Base-by-base conservation (phyloP, 2,797 vertebrate species). In the Enteromius radiatus region DNA sequence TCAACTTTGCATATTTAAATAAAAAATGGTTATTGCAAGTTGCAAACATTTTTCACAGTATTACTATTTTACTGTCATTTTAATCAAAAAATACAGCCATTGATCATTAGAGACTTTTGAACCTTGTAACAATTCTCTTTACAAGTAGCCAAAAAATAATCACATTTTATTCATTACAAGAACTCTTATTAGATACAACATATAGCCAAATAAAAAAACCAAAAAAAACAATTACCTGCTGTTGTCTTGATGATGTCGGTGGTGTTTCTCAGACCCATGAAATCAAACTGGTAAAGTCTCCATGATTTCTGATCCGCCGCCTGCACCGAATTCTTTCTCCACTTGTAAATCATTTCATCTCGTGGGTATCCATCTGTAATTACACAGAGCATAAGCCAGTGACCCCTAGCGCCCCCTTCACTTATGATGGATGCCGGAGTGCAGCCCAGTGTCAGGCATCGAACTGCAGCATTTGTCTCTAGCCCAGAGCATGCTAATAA, bases 261-360 rank as follows among this genome's bases (percentile, higher is more conserved):
- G 1, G 97, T 97, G 90, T 99, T 99, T 88, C 97, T 94, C 87
- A 98, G 94, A 79, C 97, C 97, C 96, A 97, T 96, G 88, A 99
- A 99, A 84, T 98, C 97, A 91, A 99, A 99, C 90, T 99, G 97
- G 90, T 99, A 99, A 23, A 99, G 97, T 78, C 97, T 93, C 97
- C 97, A 99, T 83, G 96, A 97, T 87, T 97, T 98, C 90, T 98
- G 97, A 90, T 98, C 97, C 1, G 97, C 93, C 7, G 97, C 96
- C 87, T 97, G 96, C 83, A 99, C 96, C 0, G 97, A 98, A 87
- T 98, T 97, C 93, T 96, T 97, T 86, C 96, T 96, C 97, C 97
- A 99, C 91, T 96, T 96, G 91, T 99, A 99, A 90, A 98, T 91
- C 96, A 99, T 97, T 93, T 99, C 97, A 87, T 99, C 97, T 90